These are phyloP conservation scores for Turdus rufiventris DNA, from an alignment of 2,113 vertebrate species.

Conservation along the genomic window DNA sequence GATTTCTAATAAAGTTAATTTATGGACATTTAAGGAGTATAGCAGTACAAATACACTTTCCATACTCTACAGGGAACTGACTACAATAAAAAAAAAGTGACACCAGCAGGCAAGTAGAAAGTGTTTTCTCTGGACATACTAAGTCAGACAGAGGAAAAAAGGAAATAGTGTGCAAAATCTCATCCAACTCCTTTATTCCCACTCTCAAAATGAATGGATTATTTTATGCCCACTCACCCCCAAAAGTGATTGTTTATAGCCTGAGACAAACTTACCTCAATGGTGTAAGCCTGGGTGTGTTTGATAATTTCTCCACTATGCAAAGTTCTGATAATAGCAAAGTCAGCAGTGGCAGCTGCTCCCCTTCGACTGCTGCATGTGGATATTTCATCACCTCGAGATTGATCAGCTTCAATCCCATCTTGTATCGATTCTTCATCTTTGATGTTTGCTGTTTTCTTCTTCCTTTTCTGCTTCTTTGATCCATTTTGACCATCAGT, in stretches of 20 bases:
- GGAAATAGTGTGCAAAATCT: neutral
- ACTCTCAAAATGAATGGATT: neutral
- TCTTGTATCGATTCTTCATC: slow-evolving; percentile 67
- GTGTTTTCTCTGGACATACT: neutral
- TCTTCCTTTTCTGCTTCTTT: slow-evolving; percentile 89
- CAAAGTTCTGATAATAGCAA: slow-evolving; percentile 74
- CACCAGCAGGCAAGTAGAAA: neutral
- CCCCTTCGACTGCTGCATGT: slow-evolving; percentile 58
- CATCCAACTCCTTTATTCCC: neutral
- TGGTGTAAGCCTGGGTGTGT: slow-evolving; percentile 80
- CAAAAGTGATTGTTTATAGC: neutral
- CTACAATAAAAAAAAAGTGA: neutral
- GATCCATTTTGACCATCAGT: slow-evolving; percentile 79
- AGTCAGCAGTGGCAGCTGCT: slow-evolving; percentile 71
- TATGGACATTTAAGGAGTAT: neutral
- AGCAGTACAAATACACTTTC: neutral
- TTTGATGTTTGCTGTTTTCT: slow-evolving; percentile 75
- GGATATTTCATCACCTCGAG: slow-evolving; percentile 61
- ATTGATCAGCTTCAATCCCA: slow-evolving; percentile 60
- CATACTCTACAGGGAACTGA: neutral
- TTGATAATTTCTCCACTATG: slow-evolving; percentile 79
- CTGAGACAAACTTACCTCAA: slow-evolving; percentile 79
- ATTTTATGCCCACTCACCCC: neutral
- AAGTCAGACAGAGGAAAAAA: neutral
- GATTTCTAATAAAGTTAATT: neutral